Percentiles rank a stretch among this genome's conserved stretches.
Evolutionary conservation across 2,113 vertebrate genomes (phyloP).

Genomic region (Bucco capensis): DNA sequence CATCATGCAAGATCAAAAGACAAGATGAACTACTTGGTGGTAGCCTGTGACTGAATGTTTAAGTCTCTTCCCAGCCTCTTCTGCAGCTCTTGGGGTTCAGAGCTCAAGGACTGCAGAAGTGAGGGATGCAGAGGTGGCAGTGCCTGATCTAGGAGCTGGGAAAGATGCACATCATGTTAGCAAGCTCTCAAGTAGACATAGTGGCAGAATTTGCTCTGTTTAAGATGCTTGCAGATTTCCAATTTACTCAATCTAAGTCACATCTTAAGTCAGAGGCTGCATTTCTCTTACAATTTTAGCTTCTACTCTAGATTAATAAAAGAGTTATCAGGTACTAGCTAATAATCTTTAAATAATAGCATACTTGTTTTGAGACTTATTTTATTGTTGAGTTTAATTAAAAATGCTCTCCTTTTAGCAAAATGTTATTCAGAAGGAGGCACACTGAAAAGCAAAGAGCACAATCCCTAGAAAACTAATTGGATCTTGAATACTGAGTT

Average conservation of each 20-base stretch:
- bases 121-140: neutral
- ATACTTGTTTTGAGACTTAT: neutral
- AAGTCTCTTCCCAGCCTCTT: accelerated
- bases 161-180: neutral
- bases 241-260: neutral
- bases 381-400: neutral
- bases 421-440: neutral
- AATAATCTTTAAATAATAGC: neutral
- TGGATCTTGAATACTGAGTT: neutral
- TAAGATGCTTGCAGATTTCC: neutral
- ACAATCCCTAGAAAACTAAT: neutral
- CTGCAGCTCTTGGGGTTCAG: accelerated
- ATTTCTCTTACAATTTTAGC: neutral
- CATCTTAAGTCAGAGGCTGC: neutral
- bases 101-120: neutral
- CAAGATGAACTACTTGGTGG: neutral
- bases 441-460: neutral
- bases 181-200: neutral
- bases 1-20: neutral
- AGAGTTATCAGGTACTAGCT: neutral
- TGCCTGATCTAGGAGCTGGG: neutral
- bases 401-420: neutral
- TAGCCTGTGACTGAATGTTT: neutral
- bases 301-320: neutral
- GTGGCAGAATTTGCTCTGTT: neutral